Conservation (phyloP, 2,113 vertebrate species). For the Meleagris gallopavo region DNA sequence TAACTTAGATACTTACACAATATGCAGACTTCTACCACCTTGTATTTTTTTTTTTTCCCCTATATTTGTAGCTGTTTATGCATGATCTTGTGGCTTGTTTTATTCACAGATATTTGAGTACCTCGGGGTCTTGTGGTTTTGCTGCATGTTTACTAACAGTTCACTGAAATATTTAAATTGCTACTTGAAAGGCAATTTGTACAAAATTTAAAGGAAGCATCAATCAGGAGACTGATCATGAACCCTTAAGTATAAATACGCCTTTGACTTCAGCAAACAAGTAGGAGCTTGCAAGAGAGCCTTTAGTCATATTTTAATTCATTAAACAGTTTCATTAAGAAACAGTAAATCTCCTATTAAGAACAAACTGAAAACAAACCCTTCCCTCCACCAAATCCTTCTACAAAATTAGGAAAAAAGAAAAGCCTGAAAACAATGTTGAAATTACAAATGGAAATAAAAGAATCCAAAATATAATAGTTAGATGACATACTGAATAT, state of each 20-base stretch:
- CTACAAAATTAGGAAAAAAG: neutral
- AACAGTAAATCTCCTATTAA: neutral
- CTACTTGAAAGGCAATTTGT: constrained; percentile 44
- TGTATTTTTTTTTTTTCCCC: rapidly evolving
- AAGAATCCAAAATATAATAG: neutral
- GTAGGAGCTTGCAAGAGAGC: constrained; percentile 21
- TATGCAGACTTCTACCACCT: constrained; percentile 12
- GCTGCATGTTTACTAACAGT: neutral
- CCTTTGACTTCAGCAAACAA: neutral
- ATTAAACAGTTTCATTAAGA: neutral
- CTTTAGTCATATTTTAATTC: constrained; percentile 5
- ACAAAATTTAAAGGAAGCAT: constrained; percentile 25
- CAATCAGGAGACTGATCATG: neutral
- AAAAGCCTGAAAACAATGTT: neutral
- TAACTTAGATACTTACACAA: constrained; percentile 17
- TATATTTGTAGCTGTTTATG: neutral
- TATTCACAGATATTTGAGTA: neutral
- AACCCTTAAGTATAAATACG: constrained; percentile 7
- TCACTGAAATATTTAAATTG: constrained; percentile 41
- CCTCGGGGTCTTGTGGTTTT: constrained; percentile 34
- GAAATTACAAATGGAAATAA: neutral
- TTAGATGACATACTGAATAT: neutral
- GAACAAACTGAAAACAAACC: neutral
- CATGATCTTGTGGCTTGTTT: neutral
- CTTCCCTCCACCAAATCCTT: neutral